Evolutionary conservation across 1,140 invertebrate species (phyloP).

Genomic region (Chlorops oryzae): DNA sequence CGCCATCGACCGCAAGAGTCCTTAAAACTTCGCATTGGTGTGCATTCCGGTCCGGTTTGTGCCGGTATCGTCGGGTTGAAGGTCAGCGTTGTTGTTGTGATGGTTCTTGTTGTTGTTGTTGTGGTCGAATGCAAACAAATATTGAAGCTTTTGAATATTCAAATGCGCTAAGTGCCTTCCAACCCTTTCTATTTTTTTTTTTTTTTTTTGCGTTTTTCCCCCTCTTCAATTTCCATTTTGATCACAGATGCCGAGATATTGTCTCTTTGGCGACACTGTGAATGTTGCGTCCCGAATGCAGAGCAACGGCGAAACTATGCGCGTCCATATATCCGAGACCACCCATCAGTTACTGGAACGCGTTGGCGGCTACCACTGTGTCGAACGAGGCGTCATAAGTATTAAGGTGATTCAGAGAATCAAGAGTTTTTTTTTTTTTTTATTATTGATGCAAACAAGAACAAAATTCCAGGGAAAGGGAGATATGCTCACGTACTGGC

Average conservation of each 20-base stretch:
- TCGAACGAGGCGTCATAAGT: slow-evolving; percentile 59
- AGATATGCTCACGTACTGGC: slow-evolving; percentile 78
- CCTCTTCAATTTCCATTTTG: slow-evolving; percentile 47
- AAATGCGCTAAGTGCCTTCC: too few relatives aligned
- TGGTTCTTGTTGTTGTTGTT: too few relatives aligned
- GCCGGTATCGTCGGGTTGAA: slow-evolving; percentile 83
- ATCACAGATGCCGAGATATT: slow-evolving; percentile 81
- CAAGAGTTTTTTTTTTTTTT: background rate
- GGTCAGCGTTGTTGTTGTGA: slow-evolving; percentile 12
- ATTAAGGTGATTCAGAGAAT: slow-evolving; percentile 60
- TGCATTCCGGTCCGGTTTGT: slow-evolving; percentile 77
- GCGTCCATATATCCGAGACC: slow-evolving; percentile 87
- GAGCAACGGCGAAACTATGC: slow-evolving; percentile 75
- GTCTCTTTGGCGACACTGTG: slow-evolving; percentile 88
- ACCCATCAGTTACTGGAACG: slow-evolving; percentile 65
- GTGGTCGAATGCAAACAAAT: too few relatives aligned
- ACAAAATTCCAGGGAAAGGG: slow-evolving; percentile 69
- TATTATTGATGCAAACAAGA: background rate
- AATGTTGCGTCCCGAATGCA: slow-evolving; percentile 88
- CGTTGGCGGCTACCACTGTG: slow-evolving; percentile 53
- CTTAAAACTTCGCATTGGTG: slow-evolving; percentile 71
- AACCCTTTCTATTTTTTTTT: too few relatives aligned
- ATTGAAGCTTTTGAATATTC: too few relatives aligned
- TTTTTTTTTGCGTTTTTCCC: background rate
- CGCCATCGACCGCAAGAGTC: slow-evolving; percentile 72